Conservation (phyloP, 2,797 vertebrate genomes). For the Poecilia gillii region DNA sequence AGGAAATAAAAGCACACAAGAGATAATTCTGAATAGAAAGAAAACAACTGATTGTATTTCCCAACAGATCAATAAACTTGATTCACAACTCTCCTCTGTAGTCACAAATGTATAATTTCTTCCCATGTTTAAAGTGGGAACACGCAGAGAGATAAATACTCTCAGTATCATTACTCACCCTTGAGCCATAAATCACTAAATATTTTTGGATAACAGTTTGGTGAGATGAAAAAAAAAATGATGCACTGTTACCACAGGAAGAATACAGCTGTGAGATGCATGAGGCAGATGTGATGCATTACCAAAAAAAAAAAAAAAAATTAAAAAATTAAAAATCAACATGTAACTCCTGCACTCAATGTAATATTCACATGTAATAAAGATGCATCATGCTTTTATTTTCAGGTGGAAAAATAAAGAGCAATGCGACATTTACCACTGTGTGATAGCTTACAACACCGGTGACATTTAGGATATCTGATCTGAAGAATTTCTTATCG, state of each 20-base stretch:
- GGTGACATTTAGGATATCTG: conserved; percentile 82
- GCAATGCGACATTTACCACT: conserved; percentile 17
- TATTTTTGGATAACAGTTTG: conserved; percentile 11
- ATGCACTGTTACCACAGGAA: conserved; percentile 13
- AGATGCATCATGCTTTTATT: conserved; percentile 44
- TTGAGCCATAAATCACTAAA: conserved; percentile 20
- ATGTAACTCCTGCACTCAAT: conserved; percentile 15
- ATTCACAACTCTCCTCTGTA: conserved; percentile 1
- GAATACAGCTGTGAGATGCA: conserved; percentile 12
- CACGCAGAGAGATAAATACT: conserved; percentile 16
- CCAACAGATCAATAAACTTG: conserved; percentile 9
- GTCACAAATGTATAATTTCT: background rate
- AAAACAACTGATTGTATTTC: background rate
- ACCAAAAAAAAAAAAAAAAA: background rate
- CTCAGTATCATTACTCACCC: conserved; percentile 10
- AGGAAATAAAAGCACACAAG: conserved; percentile 8
- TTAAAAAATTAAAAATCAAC: background rate
- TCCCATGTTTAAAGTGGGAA: conserved; percentile 12
- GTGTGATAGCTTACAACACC: conserved; percentile 47
- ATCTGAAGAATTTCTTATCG: conserved; percentile 76
- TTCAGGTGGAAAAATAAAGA: conserved; percentile 27
- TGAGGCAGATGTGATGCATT: conserved; percentile 2
- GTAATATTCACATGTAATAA: conserved; percentile 20
- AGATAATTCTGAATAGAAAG: background rate
- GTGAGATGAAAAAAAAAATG: conserved; percentile 7